Evolutionary conservation across 2,888 invertebrate genomes (phyloP).

Genomic region (Drosophila mimetica): DNA sequence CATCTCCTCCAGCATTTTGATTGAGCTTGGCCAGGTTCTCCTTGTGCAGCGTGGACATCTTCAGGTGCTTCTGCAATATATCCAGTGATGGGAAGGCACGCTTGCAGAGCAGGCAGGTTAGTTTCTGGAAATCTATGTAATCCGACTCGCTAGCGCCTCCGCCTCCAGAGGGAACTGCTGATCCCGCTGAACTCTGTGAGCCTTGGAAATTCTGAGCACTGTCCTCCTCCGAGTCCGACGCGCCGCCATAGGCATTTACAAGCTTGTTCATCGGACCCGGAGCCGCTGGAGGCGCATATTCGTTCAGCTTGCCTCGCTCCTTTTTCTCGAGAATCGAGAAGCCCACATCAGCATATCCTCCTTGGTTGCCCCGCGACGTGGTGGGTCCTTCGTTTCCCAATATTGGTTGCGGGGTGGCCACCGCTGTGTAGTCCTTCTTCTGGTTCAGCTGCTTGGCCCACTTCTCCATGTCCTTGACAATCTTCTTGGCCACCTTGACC

Average conservation of each 20-base stretch:
- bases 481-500: conserved; percentile 98
- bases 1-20: conserved; percentile 64
- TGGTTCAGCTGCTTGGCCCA: conserved; percentile 99
- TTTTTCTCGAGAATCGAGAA: conserved; percentile 95
- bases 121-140: conserved; percentile 93
- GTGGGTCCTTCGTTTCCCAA: conserved; percentile 58
- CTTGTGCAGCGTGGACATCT: conserved; percentile 97
- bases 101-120: conserved; percentile 97
- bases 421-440: conserved; percentile 90
- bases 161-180: background rate
- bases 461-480: conserved; percentile 93
- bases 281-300: conserved; percentile 73
- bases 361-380: conserved; percentile 52
- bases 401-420: conserved; percentile 82
- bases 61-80: conserved; percentile 94
- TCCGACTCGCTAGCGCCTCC: conserved; percentile 87
- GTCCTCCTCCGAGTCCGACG: conserved; percentile 88
- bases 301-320: conserved; percentile 82
- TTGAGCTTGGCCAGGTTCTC: conserved; percentile 89
- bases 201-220: conserved; percentile 86
- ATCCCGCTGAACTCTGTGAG: background rate
- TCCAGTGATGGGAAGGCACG: conserved; percentile 96
- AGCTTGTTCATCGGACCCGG: conserved; percentile 84
- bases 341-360: conserved; percentile 95
- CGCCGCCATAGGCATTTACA: conserved; percentile 90